Conservation (phyloP, 2,888 invertebrate species). For the Mimachlamys varia region DNA sequence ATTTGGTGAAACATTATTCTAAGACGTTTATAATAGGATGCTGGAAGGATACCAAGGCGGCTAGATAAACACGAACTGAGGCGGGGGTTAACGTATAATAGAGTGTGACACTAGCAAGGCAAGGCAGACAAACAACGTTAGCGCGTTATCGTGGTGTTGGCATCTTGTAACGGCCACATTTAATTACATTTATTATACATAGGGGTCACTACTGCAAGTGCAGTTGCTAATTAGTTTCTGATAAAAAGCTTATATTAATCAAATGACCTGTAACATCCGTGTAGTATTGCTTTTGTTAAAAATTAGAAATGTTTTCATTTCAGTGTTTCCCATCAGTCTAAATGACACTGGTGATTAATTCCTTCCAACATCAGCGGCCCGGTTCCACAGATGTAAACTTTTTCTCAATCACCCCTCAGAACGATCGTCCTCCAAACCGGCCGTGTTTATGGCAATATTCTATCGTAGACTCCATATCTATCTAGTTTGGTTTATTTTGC, state of each 20-base stretch:
- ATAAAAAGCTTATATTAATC: background rate
- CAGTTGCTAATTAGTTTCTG: background rate
- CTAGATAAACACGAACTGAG: background rate
- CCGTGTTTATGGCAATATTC: too few species aligned
- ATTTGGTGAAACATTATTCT: conserved; percentile 31
- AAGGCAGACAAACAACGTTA: background rate
- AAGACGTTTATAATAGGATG: conserved; percentile 34
- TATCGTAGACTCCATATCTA: too few species aligned
- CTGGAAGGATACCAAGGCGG: background rate
- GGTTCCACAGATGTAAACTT: background rate
- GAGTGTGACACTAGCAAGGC: background rate
- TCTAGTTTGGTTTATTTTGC: too few species aligned
- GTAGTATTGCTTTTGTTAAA: background rate
- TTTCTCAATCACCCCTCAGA: background rate
- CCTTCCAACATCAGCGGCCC: background rate
- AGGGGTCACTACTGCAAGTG: background rate
- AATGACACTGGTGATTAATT: background rate
- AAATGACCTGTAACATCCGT: background rate
- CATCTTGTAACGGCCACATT: background rate
- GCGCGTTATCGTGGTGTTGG: background rate
- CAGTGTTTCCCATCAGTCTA: background rate
- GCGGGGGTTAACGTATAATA: background rate
- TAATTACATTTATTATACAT: background rate
- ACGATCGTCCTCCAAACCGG: background rate
- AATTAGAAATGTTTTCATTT: background rate